Evolutionary conservation across 2,888 invertebrate species (phyloP), one percentile per base, ranked within the genome.

Genomic region (Pyrrhosoma nymphula): DNA sequence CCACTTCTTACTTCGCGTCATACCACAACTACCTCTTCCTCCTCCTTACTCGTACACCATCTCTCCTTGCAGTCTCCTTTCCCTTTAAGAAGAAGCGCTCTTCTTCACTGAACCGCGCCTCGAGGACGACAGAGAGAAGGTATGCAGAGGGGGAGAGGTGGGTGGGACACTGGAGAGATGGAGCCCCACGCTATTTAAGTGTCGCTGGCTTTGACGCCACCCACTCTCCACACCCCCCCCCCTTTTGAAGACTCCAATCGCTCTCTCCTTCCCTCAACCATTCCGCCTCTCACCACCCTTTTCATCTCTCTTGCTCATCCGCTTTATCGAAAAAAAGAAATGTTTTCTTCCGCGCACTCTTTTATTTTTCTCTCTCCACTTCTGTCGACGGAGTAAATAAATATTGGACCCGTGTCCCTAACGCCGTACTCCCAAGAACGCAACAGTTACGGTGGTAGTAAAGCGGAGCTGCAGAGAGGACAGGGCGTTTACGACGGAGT

Each of bases 381-480:
- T 35, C 8, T 69, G 69, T 18, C 82, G 35, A 16, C 35, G 82
- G 35, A 16, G 82, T 82, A 82, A 82, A 82, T 82, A 82, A 82
- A 82, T 82, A 82, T 82, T 35, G 82, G 82, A 16, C 14, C 82
- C 82, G 82, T 82, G 82, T 35, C 82, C 82, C 35, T 82, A 10
- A 82, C 82, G 30, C 18, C 82, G 35, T 16, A 82, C 82, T 35
- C 16, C 2, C 82, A 16, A 26, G 30, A n/a, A 82, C 35, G 82
- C 35, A 82, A 82, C 82, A 82, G 82, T 82, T 82, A 82, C 82
- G 35, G 82, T 12, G 82, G 82, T 82, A 82, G 30, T 82, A 82
- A 82, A 82, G 82, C 82, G 35, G 82, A 82, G 82, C 82, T 18
- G 35, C 82, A n/a, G 30, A 82, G 35, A 82, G 82, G 75, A 82